Evolutionary conservation across 2,888 invertebrate species (phyloP), one percentile per base, ranked within the genome.

Genomic region (Lypha dubia): DNA sequence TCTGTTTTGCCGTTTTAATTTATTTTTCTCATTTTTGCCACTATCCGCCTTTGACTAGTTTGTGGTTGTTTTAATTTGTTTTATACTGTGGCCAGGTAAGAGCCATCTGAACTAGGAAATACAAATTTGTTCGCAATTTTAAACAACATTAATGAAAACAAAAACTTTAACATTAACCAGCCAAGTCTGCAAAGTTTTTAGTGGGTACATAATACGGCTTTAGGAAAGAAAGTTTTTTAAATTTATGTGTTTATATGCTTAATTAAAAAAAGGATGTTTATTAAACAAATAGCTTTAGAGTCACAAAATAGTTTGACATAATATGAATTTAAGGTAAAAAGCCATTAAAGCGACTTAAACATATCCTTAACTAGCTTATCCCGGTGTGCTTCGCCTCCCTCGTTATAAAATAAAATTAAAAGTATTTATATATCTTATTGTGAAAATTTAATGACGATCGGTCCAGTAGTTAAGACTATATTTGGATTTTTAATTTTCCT

Each of bases 131-230:
- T 63, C n/a, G 32, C 24, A 53, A 68, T 53, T 68, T 41, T 20
- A 28, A 17, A 20, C 9, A 38, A 9, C 15, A 20, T 49, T n/a
- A 62, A 46, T 44, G 58, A 51, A 56, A 75, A 17, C 13, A 15
- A 46, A 56, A 53, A 53, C n/a, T 9, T 44, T n/a, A 63, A 24
- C 7, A 71, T 71, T 58, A 79, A 71, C 35, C 20, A 24, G 22
- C 6, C 9, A 63, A 65, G 79, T 79, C 79, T 79, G 32, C 32
- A 63, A 79, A 79, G 79, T 73, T 79, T 76, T 71, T 13, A 20
- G 62, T 28, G 44, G 44, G 32, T 32, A 58, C 56, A 58, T 15
- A n/a, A n/a, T n/a, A 15, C 8, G 24, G 53, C 17, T 11, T 35
- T 7, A 46, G 22, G 15, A 70, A 28, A 32, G 5, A 51, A 70